phyloP scores from a whole-genome alignment of 2,797 vertebrate species.

The Meriones psammophilus region DNA sequence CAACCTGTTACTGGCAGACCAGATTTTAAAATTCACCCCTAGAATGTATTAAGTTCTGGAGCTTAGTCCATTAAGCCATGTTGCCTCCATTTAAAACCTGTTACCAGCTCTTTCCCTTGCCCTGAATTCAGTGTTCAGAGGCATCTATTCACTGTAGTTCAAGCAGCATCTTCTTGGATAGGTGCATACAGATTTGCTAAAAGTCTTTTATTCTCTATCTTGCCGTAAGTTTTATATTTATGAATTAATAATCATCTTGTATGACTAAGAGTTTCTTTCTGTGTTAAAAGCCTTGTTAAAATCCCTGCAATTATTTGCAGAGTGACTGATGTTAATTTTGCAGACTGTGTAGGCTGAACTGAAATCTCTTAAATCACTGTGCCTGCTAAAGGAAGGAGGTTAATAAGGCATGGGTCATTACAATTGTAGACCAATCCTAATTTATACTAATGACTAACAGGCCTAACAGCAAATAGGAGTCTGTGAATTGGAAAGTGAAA shows the following conservation, averaged over 20 bases:
- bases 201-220: neutral
- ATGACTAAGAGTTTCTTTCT: conserved; percentile 38
- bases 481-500: conserved; percentile 79
- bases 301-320: conserved; percentile 60
- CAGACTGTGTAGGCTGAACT: conserved; percentile 66
- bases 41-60: conserved; percentile 73
- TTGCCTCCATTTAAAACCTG: conserved; percentile 72
- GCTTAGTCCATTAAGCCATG: conserved; percentile 70
- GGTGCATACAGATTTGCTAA: neutral
- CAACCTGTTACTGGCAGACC: conserved; percentile 59
- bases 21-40: conserved; percentile 73
- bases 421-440: conserved; percentile 72
- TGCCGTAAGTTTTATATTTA: conserved; percentile 53
- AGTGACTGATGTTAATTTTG: conserved; percentile 76
- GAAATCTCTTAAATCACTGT: conserved; percentile 77
- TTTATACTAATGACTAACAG: conserved; percentile 81
- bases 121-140: conserved; percentile 63
- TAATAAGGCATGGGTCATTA: conserved; percentile 83
- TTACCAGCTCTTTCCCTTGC: conserved; percentile 66
- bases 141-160: conserved; percentile 29
- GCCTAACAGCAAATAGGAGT: conserved; percentile 73
- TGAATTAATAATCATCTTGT: conserved; percentile 28
- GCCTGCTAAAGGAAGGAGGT: conserved; percentile 76
- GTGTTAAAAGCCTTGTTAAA: conserved; percentile 31
- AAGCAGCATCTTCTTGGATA: neutral